A percentile compares a stretch with the other conserved stretches of the same genome.
Conservation (phyloP, 2,797 vertebrate genomes). For the Tokudaia tokunoshimensis region DNA sequence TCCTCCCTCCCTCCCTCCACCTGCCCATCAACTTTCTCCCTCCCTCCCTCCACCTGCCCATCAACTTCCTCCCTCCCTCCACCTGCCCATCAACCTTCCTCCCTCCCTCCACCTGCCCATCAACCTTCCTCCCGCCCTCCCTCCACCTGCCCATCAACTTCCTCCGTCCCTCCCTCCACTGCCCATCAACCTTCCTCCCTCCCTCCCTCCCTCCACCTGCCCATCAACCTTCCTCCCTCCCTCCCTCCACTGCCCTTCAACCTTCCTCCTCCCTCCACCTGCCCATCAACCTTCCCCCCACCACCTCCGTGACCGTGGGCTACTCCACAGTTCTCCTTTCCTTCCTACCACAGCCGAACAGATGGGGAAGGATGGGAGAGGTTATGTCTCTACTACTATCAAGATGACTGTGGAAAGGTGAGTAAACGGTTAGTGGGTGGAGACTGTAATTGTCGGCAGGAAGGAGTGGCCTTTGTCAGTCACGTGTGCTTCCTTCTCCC, state of each 20-base stretch:
- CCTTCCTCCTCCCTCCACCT: neutral
- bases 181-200: neutral
- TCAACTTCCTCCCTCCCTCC: neutral
- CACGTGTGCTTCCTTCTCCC: neutral
- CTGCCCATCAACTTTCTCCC: neutral
- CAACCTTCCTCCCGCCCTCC: neutral
- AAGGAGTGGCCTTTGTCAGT: constrained; percentile 13
- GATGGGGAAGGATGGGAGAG: constrained; percentile 86
- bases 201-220: neutral
- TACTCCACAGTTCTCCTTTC: constrained; percentile 53
- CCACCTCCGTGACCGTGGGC: neutral
- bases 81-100: neutral
- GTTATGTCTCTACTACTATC: constrained; percentile 88
- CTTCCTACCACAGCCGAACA: constrained; percentile 86
- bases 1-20: neutral
- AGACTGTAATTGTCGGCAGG: neutral
- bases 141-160: neutral
- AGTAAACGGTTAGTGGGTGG: neutral
- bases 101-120: neutral
- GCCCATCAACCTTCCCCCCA: neutral
- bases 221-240: neutral
- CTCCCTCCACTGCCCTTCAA: neutral
- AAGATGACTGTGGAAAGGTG: constrained; percentile 87
- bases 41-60: neutral
- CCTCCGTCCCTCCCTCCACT: neutral